Base-by-base conservation (phyloP, 2,888 invertebrate species). In the Hydrotaea cyrtoneurina region DNA sequence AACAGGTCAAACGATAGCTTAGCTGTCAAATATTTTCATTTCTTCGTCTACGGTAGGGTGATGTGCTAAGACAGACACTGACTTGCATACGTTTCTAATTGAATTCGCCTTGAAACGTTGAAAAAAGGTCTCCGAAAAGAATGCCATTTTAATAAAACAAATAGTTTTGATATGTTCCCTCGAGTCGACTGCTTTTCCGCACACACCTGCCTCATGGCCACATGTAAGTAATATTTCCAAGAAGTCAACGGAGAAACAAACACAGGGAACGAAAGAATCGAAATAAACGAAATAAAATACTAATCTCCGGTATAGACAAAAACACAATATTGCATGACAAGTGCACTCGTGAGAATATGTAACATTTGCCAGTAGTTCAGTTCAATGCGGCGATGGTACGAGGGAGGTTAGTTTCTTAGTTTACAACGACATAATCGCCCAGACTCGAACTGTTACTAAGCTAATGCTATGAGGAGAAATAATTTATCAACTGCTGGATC, bases 261-360 rank as follows among this genome's bases (percentile, higher is more conserved):
- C 3, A 36, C 31, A 31, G 62, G n/a, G 21, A 21, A 23, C 13
- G 62, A 36, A 62, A 39, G 39, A 4, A 10, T 8, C 11, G 62
- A 17, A 62, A 39, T 19, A 4, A 39, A 66, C 13, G 43, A 39
- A 43, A 69, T 69, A 69, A 31, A 69, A 69, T 69, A 69, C 69
- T 69, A 69, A 69, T 69, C 69, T 69, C 69, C 69, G 46, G 69
- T 23, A 69, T 69, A 69, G 69, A 69, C 46, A 69, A 43, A 39
- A 21, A 69, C 43, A 21, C 69, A 23, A 43, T n/a, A 85, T 82
- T 79, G 77, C 79, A 77, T 85, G 85, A 82, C 85, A 85, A 85
- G 82, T 85, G 77, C 82, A 79, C 62, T 74, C 76, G 79, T 82
- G 73, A 5, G 4, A 5, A 36, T 36, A 36, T 85, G 79, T 82